These are phyloP conservation scores for Nematostella vectensis DNA, from an alignment of 92 coral and sea anemone species.

Conservation along the genomic window DNA sequence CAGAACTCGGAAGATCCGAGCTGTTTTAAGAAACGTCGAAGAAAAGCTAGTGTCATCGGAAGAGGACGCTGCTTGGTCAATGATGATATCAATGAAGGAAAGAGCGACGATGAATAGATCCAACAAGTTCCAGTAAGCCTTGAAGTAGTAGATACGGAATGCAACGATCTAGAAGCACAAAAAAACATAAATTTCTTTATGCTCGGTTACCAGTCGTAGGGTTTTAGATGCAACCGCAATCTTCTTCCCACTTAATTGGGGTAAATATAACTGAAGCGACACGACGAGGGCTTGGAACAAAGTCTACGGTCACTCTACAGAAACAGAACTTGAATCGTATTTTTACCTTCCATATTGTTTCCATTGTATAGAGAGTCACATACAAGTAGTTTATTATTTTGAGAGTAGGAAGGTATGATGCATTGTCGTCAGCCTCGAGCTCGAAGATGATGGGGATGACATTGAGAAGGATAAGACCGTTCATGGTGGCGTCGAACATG, in stretches of 20 bases:
- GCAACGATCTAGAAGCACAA: conserved; percentile 46
- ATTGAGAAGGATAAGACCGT: conserved; percentile 64
- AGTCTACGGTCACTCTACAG: too few relatives aligned
- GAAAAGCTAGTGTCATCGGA: conserved; percentile 76
- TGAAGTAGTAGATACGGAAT: conserved; percentile 80
- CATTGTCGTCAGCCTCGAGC: conserved; percentile 74
- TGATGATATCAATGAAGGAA: conserved; percentile 80
- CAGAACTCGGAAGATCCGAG: conserved; percentile 80
- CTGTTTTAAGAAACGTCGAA: conserved; percentile 82
- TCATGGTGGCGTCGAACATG: conserved; percentile 76
- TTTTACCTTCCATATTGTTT: conserved; percentile 70
- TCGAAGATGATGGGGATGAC: conserved; percentile 86
- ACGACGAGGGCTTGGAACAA: too few relatives aligned
- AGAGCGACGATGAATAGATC: conserved; percentile 73
- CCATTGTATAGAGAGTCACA: conserved; percentile 58
- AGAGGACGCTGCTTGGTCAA: conserved; percentile 74
- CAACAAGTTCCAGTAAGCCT: conserved; percentile 89
- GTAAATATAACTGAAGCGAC: too few relatives aligned
- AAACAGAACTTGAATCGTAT: too few relatives aligned
- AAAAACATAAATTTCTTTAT: not conserved
- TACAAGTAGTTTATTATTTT: conserved; percentile 73
- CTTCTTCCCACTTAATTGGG: too few relatives aligned
- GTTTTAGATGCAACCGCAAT: too few relatives aligned
- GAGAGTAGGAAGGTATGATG: conserved; percentile 52
- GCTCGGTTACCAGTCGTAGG: not conserved